Evolutionary conservation across 2,888 invertebrate species (phyloP), one percentile per base, ranked within the genome.

Genomic region (Chydorus sphaericus): DNA sequence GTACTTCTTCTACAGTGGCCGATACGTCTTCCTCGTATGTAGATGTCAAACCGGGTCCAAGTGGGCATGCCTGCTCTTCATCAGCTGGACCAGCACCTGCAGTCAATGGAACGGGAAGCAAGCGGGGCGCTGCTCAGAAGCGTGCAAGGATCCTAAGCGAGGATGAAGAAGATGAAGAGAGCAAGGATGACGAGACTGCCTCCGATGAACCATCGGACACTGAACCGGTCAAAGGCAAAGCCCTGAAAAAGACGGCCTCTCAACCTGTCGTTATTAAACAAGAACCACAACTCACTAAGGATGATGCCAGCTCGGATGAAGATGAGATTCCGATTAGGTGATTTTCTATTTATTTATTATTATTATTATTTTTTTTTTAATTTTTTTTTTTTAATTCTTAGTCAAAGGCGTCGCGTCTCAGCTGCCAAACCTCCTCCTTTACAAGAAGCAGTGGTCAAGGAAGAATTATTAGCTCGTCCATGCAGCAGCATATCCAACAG

Each of bases 161-260:
- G 39, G 68, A 70, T 8, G 68, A 65, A 18, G 58, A 61, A 14
- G 55, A 61, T 5, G 60, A 60, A 8, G 61, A 62, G 16, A 62
- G 59, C 11, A 61, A 64, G 16, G 61, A 59, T 14, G 55, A 37
- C 33, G 52, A 50, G n/a, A 54, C 36, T 20, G 30, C 54, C 18
- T n/a, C n/a, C n/a, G n/a, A n/a, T n/a, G n/a, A n/a, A n/a, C n/a
- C n/a, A 48, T 51, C 16, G 14, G 37, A 26, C n/a, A 36, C n/a
- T 53, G 63, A 63, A 4, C 62, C 62, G 51, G 61, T 61, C n/a
- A 61, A 60, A 10, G 61, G 59, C 36, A 59, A 54, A 23, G 36
- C 26, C 26, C 54, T 51, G 20, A 28, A 53, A 57, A 58, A 49
- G 29, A 20, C 20, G 8, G 44, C 7, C 4, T 20, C 14, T 14